These are phyloP conservation scores for Urosaurus nigricauda DNA, from an alignment of 2,797 vertebrate species.

Conservation along the genomic window DNA sequence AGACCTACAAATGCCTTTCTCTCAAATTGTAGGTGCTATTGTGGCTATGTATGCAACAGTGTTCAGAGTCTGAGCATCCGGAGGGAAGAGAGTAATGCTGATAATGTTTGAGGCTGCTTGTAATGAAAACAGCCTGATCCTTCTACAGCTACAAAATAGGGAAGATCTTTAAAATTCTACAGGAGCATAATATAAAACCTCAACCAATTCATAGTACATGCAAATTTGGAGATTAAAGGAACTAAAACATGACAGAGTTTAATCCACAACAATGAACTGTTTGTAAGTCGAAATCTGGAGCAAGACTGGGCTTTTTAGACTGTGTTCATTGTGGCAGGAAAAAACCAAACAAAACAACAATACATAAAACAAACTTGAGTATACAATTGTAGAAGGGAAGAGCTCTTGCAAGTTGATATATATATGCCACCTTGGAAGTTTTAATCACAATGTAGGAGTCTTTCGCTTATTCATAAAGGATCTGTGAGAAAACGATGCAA, in stretches of 20 bases:
- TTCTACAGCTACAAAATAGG: neutral
- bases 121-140: neutral
- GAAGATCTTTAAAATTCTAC: neutral
- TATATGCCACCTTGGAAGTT: neutral
- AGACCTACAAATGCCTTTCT: neutral
- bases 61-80: neutral
- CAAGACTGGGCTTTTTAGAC: neutral
- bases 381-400: neutral
- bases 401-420: neutral
- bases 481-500: neutral
- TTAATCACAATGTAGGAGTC: neutral
- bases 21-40: neutral
- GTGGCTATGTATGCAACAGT: neutral
- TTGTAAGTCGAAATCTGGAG: neutral
- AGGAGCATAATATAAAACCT: neutral
- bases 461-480: constrained; percentile 1
- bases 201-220: neutral
- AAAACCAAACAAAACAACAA: neutral
- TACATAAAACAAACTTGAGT: neutral
- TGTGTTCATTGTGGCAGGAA: neutral
- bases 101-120: neutral
- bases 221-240: neutral
- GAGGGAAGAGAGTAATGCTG: neutral
- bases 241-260: neutral
- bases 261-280: neutral